Conservation (phyloP, 2,888 invertebrate species). For the Congeria kusceri region DNA sequence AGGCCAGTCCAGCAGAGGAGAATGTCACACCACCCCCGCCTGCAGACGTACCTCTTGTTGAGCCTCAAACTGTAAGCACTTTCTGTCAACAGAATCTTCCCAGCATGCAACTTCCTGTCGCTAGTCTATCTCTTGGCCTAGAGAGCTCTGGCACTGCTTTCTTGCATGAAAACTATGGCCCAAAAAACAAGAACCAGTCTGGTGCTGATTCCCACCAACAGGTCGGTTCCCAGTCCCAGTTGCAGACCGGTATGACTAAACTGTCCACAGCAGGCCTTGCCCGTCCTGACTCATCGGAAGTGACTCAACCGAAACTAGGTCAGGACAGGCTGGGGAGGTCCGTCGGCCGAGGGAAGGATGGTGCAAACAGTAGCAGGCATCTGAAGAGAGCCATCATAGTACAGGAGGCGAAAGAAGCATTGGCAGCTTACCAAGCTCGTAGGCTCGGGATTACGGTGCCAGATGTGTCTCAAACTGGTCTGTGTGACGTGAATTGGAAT, state of each 20-base stretch:
- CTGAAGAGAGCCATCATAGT: too few relatives aligned
- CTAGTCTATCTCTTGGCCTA: conserved; percentile 15
- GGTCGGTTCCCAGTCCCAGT: too few relatives aligned
- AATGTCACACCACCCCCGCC: conserved; percentile 23
- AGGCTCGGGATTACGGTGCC: too few relatives aligned
- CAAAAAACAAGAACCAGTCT: conserved; percentile 18
- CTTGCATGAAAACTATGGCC: not conserved
- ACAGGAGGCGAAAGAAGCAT: too few relatives aligned
- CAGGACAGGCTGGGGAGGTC: not conserved
- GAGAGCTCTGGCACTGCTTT: not conserved
- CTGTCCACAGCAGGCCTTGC: too few relatives aligned
- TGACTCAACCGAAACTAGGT: conserved; percentile 41
- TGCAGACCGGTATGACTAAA: too few relatives aligned
- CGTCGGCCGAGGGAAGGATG: too few relatives aligned
- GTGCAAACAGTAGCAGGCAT: too few relatives aligned
- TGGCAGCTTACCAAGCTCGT: too few relatives aligned
- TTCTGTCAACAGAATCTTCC: too few relatives aligned
- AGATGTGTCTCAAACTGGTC: too few relatives aligned
- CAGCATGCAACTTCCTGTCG: conserved; percentile 46
- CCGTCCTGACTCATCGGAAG: conserved; percentile 28
- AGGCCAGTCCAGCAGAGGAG: conserved; percentile 41
- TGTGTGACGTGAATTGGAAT: too few relatives aligned
- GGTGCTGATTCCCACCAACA: not conserved
- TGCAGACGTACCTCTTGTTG: conserved; percentile 21
- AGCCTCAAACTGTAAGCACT: conserved; percentile 1